Conservation (phyloP, 2,113 vertebrate genomes). For the Pterocles gutturalis region DNA sequence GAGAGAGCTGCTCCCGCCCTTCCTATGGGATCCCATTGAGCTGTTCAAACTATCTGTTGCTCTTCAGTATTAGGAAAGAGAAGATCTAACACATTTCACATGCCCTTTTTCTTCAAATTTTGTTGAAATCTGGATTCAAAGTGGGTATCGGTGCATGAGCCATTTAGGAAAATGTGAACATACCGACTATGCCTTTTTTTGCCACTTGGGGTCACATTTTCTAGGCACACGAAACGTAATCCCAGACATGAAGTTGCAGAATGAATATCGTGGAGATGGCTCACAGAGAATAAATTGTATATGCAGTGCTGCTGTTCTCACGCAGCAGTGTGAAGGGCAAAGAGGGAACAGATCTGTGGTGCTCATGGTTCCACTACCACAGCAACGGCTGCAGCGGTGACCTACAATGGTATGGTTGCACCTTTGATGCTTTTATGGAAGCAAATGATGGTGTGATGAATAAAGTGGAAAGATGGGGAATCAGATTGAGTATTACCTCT, state of each 20-base stretch:
- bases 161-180: background rate
- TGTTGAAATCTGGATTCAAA: background rate
- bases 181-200: background rate
- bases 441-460: accelerated
- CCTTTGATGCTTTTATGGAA: background rate
- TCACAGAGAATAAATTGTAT: accelerated
- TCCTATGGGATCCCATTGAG: accelerated
- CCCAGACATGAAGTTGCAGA: accelerated
- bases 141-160: accelerated
- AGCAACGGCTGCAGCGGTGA: background rate
- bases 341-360: background rate
- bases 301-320: accelerated
- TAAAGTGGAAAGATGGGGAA: background rate
- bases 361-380: accelerated
- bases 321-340: accelerated
- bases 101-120: background rate
- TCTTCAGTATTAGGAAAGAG: background rate
- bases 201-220: constrained; percentile 42
- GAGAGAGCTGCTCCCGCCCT: background rate
- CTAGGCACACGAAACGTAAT: accelerated
- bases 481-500: background rate
- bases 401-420: accelerated
- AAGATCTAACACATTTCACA: background rate
- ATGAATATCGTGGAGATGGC: accelerated
- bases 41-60: background rate